Conservation (phyloP, 2,888 invertebrate species). For the Pantelozetes paolii region DNA sequence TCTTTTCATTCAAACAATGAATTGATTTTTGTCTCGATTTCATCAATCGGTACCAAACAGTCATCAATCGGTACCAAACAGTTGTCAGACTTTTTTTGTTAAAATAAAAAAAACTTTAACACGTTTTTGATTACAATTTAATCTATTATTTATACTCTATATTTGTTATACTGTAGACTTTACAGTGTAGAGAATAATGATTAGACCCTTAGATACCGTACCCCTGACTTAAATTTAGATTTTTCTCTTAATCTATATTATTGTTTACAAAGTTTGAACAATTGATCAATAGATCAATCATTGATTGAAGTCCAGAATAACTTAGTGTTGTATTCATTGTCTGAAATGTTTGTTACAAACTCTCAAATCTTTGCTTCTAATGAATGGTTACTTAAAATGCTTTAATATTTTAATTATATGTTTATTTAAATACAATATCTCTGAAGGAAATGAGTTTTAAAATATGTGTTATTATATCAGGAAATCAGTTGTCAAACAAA, state of each 20-base stretch:
- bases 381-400: too few species aligned
- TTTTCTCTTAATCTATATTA: too few species aligned
- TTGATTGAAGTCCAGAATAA: too few species aligned
- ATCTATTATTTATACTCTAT: neutral
- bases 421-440: neutral
- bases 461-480: slow-evolving; percentile 33
- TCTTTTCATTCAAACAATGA: neutral
- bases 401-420: slow-evolving; percentile 8
- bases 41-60: neutral
- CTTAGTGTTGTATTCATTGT: too few species aligned
- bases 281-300: slow-evolving; percentile 2
- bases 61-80: neutral
- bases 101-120: neutral
- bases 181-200: too few species aligned
- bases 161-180: neutral
- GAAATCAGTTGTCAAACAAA: slow-evolving; percentile 29
- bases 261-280: neutral
- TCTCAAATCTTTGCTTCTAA: too few species aligned
- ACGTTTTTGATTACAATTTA: neutral
- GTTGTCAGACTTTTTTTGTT: neutral
- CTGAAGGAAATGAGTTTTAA: neutral
- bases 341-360: too few species aligned
- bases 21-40: slow-evolving; percentile 1
- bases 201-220: too few species aligned
- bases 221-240: too few species aligned